phyloP scores from a whole-genome alignment of 1,140 invertebrate species.

The Zaprionus vittiger region DNA sequence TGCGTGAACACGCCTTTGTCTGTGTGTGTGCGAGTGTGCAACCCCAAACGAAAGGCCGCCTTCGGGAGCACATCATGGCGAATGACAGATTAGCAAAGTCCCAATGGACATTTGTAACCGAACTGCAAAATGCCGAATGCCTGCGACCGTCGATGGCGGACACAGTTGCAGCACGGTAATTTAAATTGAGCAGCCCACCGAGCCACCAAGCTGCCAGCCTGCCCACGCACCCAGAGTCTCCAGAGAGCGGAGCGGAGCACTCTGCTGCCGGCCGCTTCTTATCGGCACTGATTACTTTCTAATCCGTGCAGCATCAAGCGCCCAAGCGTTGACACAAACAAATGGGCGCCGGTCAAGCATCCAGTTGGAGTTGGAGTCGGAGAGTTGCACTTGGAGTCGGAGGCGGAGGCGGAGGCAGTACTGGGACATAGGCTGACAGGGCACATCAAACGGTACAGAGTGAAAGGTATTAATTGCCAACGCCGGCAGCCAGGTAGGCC shows the following conservation, averaged over 20 bases:
- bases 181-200: constrained; percentile 62
- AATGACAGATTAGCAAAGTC: constrained; percentile 84
- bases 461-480: constrained; percentile 80
- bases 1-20: constrained; percentile 7
- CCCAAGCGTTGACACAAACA: constrained; percentile 78
- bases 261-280: constrained; percentile 58
- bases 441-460: constrained; percentile 70
- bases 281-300: constrained; percentile 82
- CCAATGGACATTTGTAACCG: constrained; percentile 82
- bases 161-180: constrained; percentile 52
- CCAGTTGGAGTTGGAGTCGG: constrained; percentile 17
- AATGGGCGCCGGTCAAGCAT: constrained; percentile 43
- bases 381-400: constrained; percentile 22
- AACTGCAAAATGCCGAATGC: constrained; percentile 62
- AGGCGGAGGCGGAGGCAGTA: constrained; percentile 24
- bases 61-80: constrained; percentile 79
- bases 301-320: constrained; percentile 76
- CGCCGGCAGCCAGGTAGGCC: constrained; percentile 64
- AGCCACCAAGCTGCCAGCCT: constrained; percentile 34
- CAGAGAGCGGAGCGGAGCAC: constrained; percentile 50
- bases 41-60: constrained; percentile 72
- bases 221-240: constrained; percentile 46
- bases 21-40: constrained; percentile 64
- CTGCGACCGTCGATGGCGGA: constrained; percentile 20
- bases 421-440: constrained; percentile 55